Evolutionary conservation across 2,113 vertebrate species (phyloP), one percentile per base, ranked within the genome.

Genomic region (Tursiops truncatus): DNA sequence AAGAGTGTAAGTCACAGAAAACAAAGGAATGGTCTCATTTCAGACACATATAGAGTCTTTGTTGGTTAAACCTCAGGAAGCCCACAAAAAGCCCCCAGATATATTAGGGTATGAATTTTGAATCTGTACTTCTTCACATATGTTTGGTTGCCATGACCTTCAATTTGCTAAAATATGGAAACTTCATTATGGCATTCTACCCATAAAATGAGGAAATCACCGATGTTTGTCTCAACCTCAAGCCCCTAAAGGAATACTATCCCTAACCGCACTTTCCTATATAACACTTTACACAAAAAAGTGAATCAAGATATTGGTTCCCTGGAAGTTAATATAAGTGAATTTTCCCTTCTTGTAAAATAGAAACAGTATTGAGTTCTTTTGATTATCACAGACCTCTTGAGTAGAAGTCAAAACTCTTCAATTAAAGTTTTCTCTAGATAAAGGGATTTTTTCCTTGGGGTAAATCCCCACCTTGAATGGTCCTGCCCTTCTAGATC

Each of bases 111-210:
- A 62, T 97, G 86, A 96, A 93, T 73, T 97, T 91, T 83, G 79
- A 94, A 92, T 90, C 82, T 70, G 17, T 84, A 58, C 76, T 89
- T 84, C 44, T 83, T 96, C 74, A 81, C 97, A 81, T 96, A 80
- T 97, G 60, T 95, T 97, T 93, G 89, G 70, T 63, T 83, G 60
- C 79, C 38, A 58, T 94, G 65, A 85, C 63, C 85, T 96, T 97
- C 87, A 94, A 85, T 97, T 97, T 97, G 93, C 85, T 56, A 73
- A 96, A 97, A 84, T 98, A 91, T 85, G 94, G 94, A 98, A 97
- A 97, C 89, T 95, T 98, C 79, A 80, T 97, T 97, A 96, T 79
- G 83, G 41, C 14, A 76, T 87, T 96, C 63, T 95, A 77, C 31
- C 26, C 83, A 73, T 53, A 82, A 90, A 98, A 97, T 89, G 79